Conservation (phyloP, 1,140 invertebrate genomes). For the Matsumurasca onukii region DNA sequence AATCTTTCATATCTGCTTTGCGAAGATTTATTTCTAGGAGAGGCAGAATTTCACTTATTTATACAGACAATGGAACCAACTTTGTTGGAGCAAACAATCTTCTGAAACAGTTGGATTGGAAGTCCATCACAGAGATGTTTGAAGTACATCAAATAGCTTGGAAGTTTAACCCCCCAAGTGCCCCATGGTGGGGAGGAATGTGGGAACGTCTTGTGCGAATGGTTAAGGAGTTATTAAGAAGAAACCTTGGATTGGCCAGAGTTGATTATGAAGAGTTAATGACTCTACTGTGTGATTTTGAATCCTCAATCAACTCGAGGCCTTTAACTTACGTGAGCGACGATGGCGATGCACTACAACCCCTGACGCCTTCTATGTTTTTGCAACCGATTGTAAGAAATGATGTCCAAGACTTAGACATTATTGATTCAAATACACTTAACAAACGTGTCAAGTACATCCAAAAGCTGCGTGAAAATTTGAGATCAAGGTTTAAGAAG, state of each 20-base stretch:
- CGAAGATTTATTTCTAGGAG: conserved; percentile 2
- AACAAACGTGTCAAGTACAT: neutral
- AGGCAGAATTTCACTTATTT: conserved; percentile 2
- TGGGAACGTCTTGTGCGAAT: conserved; percentile 44
- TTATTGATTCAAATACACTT: neutral
- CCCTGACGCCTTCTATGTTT: no score
- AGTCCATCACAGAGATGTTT: neutral
- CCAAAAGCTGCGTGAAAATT: neutral
- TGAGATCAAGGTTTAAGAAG: conserved; percentile 1
- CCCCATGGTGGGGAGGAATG: conserved; percentile 47
- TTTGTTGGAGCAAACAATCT: neutral
- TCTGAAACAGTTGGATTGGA: neutral
- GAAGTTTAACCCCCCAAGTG: conserved; percentile 42
- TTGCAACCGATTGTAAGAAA: no score
- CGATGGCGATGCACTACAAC: no score
- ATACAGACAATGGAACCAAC: conserved; percentile 5
- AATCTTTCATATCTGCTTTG: neutral
- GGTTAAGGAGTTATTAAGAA: conserved; percentile 39
- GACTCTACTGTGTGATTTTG: conserved; percentile 39
- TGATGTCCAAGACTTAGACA: conserved; percentile 32
- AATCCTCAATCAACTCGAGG: conserved; percentile 38
- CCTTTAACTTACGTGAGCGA: conserved; percentile 43
- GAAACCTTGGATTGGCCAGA: conserved; percentile 36
- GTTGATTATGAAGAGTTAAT: conserved; percentile 39
- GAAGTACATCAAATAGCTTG: conserved; percentile 40